These are phyloP conservation scores for Aptenodytes patagonicus DNA, from an alignment of 2,113 vertebrate genomes.

Conservation along the genomic window DNA sequence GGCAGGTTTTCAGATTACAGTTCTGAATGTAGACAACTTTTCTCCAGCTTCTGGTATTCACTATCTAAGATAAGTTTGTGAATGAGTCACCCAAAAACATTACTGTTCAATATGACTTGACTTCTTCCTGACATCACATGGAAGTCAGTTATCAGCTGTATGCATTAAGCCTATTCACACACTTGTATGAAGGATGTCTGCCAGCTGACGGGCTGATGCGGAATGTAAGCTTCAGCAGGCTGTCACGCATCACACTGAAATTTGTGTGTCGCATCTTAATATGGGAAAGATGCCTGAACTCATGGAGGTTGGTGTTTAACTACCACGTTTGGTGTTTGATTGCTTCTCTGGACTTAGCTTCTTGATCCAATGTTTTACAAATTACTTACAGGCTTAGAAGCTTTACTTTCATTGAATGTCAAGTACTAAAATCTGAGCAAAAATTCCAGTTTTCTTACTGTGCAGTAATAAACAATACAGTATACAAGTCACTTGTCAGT, in stretches of 20 bases:
- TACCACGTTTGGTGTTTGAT: neutral
- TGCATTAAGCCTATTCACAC: neutral
- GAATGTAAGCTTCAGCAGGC: neutral
- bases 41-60: neutral
- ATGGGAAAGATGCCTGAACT: neutral
- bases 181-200: neutral
- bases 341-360: neutral
- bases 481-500: neutral
- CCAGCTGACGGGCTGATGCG: neutral
- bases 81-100: neutral
- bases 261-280: neutral
- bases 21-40: neutral
- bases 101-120: neutral
- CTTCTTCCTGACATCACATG: neutral
- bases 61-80: neutral
- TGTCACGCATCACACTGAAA: neutral
- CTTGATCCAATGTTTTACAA: neutral
- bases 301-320: neutral
- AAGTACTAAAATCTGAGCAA: neutral
- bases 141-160: neutral
- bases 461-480: neutral
- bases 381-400: neutral
- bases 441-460: neutral
- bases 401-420: neutral
- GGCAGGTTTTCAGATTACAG: neutral